Evolutionary conservation across 2,113 vertebrate genomes (phyloP), one percentile per base, ranked within the genome.

Genomic region (Caranx ignobilis): DNA sequence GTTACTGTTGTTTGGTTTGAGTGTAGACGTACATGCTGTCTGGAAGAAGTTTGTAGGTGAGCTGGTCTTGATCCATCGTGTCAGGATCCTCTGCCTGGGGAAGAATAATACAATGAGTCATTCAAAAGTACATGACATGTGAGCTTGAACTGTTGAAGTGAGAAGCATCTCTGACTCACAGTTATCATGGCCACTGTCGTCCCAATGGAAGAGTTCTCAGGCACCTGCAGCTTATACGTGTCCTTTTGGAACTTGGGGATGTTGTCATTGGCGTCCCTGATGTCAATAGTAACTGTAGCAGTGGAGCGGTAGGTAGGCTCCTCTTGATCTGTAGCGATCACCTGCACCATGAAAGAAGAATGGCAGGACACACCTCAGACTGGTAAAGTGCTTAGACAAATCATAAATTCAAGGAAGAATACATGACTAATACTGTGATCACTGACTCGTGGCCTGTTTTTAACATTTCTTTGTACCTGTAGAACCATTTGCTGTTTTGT

Each of bases 221-320:
- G 0, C 68, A 98, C 92, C 0, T 0, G 12, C 15, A 97, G 63
- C 10, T 52, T 16, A 61, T 98, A 99, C 3, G 59, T 71, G 26
- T 85, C 89, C 0, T 95, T 0, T 13, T 55, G 3, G 71, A 99
- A 99, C 0, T 3, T 62, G 0, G 98, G 98, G 43, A 57, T 93
- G 82, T 98, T 96, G 92, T 99, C 98, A 0, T 99, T 99, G 34
- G 62, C 79, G 63, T 99, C 97, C 8, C 80, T 89, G 71, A 99
- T 90, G 10, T 81, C 6, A 39, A 99, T 96, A 59, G 94, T 97
- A 72, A 99, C 96, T 0, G 54, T 94, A 32, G 97, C 97, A 0
- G 56, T 88, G 3, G 96, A 95, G 2, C 26, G 71, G 71, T 88
- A 85, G 0, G 11, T 39, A 1, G 0, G 0, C 0, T 39, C 55